Base-by-base conservation (phyloP, 2,888 invertebrate genomes). In the Capitulum mitella region DNA sequence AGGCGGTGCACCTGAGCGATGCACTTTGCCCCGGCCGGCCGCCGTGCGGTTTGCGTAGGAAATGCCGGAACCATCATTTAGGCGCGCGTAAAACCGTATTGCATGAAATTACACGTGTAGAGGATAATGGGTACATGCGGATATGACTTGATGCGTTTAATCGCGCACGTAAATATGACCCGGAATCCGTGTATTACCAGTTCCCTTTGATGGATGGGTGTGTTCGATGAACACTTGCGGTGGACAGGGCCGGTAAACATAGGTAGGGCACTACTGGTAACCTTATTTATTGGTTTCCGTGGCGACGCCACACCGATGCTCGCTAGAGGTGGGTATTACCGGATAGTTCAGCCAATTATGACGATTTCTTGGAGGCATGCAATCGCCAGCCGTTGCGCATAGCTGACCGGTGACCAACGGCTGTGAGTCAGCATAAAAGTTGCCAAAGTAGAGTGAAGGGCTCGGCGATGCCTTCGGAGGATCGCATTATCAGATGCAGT, bases 51-150 rank as follows among this genome's bases (percentile, higher is more conserved):
- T 29, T 29, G 14, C 64, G 64, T 14, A 29, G 34, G 34, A 16
- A 64, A 16, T 32, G 6, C 64, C 64, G 64, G 34, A 32, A 16
- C 34, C 64, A 19, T 16, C 64, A 64, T 19, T 34, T 32, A 32
- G 34, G 3, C 64, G 64, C 64, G 64, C 64, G 64, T 64, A 64
- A 32, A 64, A 34, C 29, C 64, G 34, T 64, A 64, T 64, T 64
- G 64, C 64, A 64, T 64, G 32, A 64, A 64, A 64, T 64, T 64
- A 64, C 64, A 64, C 64, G 64, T 64, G 64, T 64, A 14, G 34
- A 29, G 64, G 32, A 34, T 64, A 64, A 64, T 64, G 64, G 8
- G 34, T 64, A 64, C 64, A 64, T 19, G 64, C 19, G 19, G 3
- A 34, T 34, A 19, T 64, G 0, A 34, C 34, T 64, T 34, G 64